These are phyloP conservation scores for Poecilia gillii DNA, from an alignment of 2,797 vertebrate genomes.

Conservation along the genomic window DNA sequence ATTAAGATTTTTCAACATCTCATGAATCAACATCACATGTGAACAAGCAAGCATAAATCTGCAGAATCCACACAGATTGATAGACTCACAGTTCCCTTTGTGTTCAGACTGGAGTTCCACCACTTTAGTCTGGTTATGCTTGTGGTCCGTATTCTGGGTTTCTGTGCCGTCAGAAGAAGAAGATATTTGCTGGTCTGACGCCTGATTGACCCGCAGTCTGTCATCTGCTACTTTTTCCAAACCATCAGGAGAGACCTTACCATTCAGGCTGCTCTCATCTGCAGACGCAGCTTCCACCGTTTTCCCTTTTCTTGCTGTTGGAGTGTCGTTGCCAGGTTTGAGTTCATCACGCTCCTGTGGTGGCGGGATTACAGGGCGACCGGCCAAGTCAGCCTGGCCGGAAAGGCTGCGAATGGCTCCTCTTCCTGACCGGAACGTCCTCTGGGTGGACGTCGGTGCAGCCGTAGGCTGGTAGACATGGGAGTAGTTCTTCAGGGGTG, in stretches of 20 bases:
- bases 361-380: background rate
- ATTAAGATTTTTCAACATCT: background rate
- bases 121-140: constrained; percentile 28
- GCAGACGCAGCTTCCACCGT: background rate
- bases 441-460: background rate
- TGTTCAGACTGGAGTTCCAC: constrained; percentile 53
- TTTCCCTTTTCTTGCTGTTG: background rate
- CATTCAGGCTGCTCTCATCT: background rate
- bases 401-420: background rate
- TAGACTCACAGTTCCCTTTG: constrained; percentile 43
- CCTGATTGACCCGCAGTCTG: background rate
- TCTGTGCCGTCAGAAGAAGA: constrained; percentile 19
- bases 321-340: background rate
- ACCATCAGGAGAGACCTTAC: background rate
- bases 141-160: background rate
- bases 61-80: background rate
- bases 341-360: background rate
- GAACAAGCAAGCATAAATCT: background rate
- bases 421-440: constrained; percentile 27
- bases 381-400: background rate
- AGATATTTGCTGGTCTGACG: background rate
- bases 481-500: constrained; percentile 14
- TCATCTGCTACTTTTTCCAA: constrained; percentile 4
- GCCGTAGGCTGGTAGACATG: background rate
- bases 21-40: background rate